These are phyloP conservation scores for Agonopterix subpropinquella DNA, from an alignment of 2,888 invertebrate genomes.

Conservation along the genomic window DNA sequence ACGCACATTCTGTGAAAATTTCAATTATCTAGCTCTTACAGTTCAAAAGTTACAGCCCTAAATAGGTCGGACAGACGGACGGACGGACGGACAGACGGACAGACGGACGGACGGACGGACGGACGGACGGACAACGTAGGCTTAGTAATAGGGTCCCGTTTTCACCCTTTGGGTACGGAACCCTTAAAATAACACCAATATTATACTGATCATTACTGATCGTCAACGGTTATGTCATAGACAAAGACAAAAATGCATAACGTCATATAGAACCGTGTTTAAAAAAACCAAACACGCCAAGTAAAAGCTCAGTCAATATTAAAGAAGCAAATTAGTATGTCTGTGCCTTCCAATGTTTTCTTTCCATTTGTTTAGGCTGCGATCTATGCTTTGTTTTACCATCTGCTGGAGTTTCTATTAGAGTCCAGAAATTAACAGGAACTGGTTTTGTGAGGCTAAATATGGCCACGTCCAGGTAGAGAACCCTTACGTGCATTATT, in stretches of 20 bases:
- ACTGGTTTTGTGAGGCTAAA: not conserved
- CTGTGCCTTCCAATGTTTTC: constrained; percentile 1
- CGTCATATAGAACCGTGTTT: constrained; percentile 5
- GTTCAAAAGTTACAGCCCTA: too few relatives aligned
- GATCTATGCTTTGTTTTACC: constrained; percentile 20
- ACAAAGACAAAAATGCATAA: not conserved
- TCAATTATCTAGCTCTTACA: too few relatives aligned
- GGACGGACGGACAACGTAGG: too few relatives aligned
- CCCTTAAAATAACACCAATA: too few relatives aligned
- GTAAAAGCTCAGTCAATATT: constrained; percentile 49
- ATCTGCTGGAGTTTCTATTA: constrained; percentile 12
- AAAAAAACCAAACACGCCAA: constrained; percentile 7
- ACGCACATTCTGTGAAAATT: too few relatives aligned
- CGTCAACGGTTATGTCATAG: too few relatives aligned
- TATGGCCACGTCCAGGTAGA: not conserved
- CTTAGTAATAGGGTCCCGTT: too few relatives aligned
- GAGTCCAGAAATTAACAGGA: not conserved
- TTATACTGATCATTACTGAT: too few relatives aligned
- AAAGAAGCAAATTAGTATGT: constrained; percentile 44
- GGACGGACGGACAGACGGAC: too few relatives aligned
- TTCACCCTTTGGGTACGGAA: too few relatives aligned
- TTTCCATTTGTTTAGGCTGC: constrained; percentile 15
- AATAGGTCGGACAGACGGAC: too few relatives aligned
- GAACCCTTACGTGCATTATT: not conserved
- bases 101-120: too few relatives aligned